phyloP scores from a whole-genome alignment of 2,113 vertebrate species.

The Reinhardtius hippoglossoides region DNA sequence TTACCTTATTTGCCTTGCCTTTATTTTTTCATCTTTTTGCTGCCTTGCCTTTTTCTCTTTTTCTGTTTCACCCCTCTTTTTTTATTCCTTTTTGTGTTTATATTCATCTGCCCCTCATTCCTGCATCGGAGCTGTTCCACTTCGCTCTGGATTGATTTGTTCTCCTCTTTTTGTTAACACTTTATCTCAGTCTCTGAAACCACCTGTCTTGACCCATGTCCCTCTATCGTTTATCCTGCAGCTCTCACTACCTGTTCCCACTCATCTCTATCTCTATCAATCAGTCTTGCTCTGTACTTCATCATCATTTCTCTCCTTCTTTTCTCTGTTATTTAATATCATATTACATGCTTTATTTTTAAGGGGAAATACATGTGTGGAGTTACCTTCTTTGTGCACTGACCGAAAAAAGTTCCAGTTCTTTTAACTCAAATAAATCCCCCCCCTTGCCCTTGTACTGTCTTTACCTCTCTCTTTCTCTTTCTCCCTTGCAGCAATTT shows the following conservation, averaged over 20 bases:
- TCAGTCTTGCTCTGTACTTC: not conserved
- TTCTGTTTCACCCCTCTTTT: not conserved
- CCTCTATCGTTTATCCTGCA: not conserved
- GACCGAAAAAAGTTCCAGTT: not conserved
- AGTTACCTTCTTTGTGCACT: not conserved
- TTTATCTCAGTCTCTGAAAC: no score
- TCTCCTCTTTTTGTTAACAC: no score
- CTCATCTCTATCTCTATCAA: not conserved
- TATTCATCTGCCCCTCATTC: no score
- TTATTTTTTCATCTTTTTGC: not conserved
- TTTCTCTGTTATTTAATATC: not conserved
- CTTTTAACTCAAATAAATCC: not conserved
- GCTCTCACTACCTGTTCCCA: not conserved
- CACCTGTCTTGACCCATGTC: no score
- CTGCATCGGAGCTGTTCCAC: no score
- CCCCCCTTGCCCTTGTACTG: no score
- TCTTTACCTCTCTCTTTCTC: not conserved
- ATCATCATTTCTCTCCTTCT: no score
- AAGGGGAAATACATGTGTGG: not conserved
- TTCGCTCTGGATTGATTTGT: no score
- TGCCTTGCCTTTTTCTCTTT: not conserved
- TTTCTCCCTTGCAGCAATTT: constrained; percentile 87
- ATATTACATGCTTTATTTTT: not conserved
- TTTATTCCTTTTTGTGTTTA: not conserved
- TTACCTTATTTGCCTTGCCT: not conserved